Evolutionary conservation across 2,797 vertebrate species (phyloP).

Genomic region (Sandelia bainsii): DNA sequence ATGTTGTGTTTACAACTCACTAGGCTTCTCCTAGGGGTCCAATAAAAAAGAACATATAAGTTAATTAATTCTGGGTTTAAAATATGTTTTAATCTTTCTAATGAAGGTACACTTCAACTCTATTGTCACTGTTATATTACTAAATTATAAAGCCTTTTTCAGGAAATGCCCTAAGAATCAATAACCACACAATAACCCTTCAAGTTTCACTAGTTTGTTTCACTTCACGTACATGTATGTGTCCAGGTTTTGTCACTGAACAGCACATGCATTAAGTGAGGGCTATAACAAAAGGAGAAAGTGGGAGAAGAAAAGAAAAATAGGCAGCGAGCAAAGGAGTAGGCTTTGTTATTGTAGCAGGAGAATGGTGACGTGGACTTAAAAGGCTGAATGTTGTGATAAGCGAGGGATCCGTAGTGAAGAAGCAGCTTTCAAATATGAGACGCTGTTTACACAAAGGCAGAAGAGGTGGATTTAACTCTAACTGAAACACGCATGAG

Average conservation of each 20-base stretch:
- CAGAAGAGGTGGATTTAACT: constrained; percentile 72
- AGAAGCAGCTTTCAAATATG: constrained; percentile 69
- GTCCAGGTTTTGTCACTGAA: constrained; percentile 32
- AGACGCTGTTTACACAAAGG: constrained; percentile 73
- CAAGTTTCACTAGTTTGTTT: constrained; percentile 12
- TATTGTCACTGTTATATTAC: neutral
- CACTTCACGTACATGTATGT: constrained; percentile 8
- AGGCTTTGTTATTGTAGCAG: constrained; percentile 66
- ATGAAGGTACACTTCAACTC: neutral
- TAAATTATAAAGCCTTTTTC: neutral
- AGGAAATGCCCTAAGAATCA: neutral
- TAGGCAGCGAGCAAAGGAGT: constrained; percentile 56
- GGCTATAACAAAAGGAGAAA: constrained; percentile 55
- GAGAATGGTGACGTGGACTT: constrained; percentile 63
- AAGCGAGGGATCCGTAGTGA: constrained; percentile 67
- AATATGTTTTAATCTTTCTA: neutral
- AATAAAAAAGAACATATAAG: neutral
- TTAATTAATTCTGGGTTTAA: neutral
- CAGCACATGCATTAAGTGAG: constrained; percentile 12
- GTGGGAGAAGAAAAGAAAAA: constrained; percentile 61
- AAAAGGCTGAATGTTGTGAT: constrained; percentile 76
- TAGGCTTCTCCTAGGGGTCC: neutral
- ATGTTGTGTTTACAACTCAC: neutral
- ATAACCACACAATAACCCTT: neutral
- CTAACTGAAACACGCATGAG: constrained; percentile 53